These are phyloP conservation scores for Coregonus ussuriensis DNA, from an alignment of 2,797 vertebrate genomes.

Conservation along the genomic window DNA sequence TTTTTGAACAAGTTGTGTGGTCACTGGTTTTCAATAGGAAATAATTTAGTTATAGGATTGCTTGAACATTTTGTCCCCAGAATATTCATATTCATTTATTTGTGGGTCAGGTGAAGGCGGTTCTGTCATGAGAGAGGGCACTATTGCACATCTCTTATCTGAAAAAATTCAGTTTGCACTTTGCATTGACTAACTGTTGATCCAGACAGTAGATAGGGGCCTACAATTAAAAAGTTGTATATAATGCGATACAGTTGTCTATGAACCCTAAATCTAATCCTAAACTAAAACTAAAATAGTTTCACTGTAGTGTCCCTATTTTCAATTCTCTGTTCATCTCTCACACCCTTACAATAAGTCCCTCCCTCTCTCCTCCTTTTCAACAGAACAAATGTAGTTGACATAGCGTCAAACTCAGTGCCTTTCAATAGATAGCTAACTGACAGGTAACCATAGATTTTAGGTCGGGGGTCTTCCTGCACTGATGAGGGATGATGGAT, in stretches of 20 bases:
- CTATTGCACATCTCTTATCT: not conserved
- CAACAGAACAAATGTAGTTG: slow-evolving; percentile 62
- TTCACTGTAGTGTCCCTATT: not conserved
- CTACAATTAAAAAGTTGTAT: not conserved
- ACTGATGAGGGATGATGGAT: slow-evolving; percentile 76
- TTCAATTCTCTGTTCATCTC: slow-evolving; percentile 19
- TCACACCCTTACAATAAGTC: slow-evolving; percentile 12
- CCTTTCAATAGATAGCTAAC: slow-evolving; percentile 68
- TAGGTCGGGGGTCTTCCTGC: slow-evolving; percentile 66
- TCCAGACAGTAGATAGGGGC: not conserved
- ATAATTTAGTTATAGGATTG: not conserved
- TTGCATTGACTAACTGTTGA: not conserved
- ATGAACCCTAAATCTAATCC: not conserved
- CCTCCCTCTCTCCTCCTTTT: slow-evolving; percentile 32
- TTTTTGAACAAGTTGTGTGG: not conserved
- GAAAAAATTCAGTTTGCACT: not conserved
- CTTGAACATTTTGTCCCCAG: not conserved
- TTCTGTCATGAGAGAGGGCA: not conserved
- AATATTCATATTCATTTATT: not conserved
- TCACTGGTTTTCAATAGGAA: not conserved
- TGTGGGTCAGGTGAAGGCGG: not conserved
- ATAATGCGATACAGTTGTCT: not conserved
- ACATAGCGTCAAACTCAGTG: slow-evolving; percentile 60
- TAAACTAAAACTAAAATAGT: too few species aligned
- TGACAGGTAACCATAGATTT: slow-evolving; percentile 76